phyloP scores from a whole-genome alignment of 2,888 invertebrate genomes.

The Drosophila mulleri region DNA sequence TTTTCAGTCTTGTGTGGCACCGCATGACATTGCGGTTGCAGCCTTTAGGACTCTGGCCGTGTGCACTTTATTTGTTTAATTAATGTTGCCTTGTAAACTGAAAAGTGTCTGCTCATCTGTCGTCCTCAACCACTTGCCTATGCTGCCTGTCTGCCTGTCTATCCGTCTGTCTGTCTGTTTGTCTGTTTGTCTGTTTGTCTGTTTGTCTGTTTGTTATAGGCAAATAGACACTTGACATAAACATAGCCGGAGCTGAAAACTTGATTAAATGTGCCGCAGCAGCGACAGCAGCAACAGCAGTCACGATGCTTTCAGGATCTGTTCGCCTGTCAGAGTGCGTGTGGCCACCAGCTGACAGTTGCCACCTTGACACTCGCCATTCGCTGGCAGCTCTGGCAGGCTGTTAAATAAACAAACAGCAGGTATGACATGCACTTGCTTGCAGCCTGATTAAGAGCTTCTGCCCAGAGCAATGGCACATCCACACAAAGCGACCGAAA shows the following conservation, averaged over 20 bases:
- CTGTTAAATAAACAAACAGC: slow-evolving; percentile 60
- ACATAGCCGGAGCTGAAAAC: slow-evolving; percentile 77
- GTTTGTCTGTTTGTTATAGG: slow-evolving; percentile 75
- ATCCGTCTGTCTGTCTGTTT: too few species aligned
- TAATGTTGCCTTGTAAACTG: slow-evolving; percentile 78
- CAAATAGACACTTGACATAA: slow-evolving; percentile 81
- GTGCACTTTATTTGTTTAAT: slow-evolving; percentile 80
- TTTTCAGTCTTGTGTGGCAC: slow-evolving; percentile 50
- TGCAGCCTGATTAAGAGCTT: slow-evolving; percentile 51
- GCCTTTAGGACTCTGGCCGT: slow-evolving; percentile 47
- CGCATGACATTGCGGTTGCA: slow-evolving; percentile 61
- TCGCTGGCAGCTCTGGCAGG: slow-evolving; percentile 55
- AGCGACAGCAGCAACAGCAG: slow-evolving; percentile 50
- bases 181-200: background rate
- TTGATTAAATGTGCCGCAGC: slow-evolving; percentile 78
- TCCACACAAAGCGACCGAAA: background rate
- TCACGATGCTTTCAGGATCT: slow-evolving; percentile 48
- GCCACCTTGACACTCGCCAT: slow-evolving; percentile 69
- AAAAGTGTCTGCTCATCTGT: slow-evolving; percentile 62
- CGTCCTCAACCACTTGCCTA: background rate
- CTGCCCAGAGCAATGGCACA: background rate
- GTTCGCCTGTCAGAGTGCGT: slow-evolving; percentile 70
- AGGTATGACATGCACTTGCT: slow-evolving; percentile 38
- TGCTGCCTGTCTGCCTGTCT: background rate
- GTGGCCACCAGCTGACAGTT: slow-evolving; percentile 71